phyloP scores from a whole-genome alignment of 2,888 invertebrate species.

The Didymodactylos carnosus region DNA sequence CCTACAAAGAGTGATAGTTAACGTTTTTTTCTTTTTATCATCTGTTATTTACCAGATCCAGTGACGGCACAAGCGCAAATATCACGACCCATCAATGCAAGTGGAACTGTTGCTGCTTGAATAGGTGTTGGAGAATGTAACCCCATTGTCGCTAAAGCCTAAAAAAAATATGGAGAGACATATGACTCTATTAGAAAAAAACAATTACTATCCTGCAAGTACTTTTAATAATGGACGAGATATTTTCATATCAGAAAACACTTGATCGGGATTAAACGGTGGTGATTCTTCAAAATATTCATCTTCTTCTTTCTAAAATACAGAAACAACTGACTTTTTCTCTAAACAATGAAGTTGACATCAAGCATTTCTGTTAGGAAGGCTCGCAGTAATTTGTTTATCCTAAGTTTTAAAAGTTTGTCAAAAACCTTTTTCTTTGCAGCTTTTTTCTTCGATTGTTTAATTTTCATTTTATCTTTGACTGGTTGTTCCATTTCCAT shows the following conservation, averaged over 20 bases:
- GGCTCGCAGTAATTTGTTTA: too few relatives aligned
- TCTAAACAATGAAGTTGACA: too few relatives aligned
- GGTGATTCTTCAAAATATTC: not conserved
- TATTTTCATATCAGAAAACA: conserved; percentile 6
- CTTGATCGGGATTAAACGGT: not conserved
- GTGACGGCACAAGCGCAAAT: conserved; percentile 96
- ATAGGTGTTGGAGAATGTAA: conserved; percentile 88
- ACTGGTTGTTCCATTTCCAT: not conserved
- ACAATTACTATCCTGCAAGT: not conserved
- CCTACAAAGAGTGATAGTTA: conserved; percentile 42
- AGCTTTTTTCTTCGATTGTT: not conserved
- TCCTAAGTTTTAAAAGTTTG: too few relatives aligned
- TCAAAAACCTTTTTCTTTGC: not conserved
- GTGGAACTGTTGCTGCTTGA: conserved; percentile 78
- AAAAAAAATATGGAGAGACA: not conserved
- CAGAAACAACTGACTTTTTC: not conserved
- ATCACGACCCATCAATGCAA: conserved; percentile 73
- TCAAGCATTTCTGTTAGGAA: too few relatives aligned
- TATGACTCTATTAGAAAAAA: not conserved
- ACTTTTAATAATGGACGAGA: conserved; percentile 11
- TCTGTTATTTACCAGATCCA: conserved; percentile 39
- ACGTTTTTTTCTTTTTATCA: not conserved
- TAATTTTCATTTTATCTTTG: not conserved
- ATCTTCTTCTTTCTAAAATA: not conserved
- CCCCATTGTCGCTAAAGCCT: conserved; percentile 64